Percentiles rank a stretch among this genome's conserved stretches.
phyloP scores from a whole-genome alignment of 1,140 invertebrate species.

The Drosophila parvula region DNA sequence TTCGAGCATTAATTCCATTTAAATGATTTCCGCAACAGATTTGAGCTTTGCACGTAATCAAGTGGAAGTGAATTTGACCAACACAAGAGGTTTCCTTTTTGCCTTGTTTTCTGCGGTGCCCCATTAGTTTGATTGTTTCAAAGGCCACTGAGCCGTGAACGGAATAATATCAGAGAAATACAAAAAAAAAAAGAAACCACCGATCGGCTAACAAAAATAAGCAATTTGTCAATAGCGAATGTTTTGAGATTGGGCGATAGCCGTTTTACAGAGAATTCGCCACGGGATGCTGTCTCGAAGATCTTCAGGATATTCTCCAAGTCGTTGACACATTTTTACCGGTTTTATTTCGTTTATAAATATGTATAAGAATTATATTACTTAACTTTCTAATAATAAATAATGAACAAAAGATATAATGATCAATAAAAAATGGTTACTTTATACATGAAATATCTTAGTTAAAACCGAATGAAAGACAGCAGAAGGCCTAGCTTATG shows the following conservation, averaged over 20 bases:
- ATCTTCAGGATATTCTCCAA: conserved; percentile 8
- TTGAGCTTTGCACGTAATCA: conserved; percentile 71
- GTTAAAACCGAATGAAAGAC: too few species aligned
- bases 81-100: conserved; percentile 68
- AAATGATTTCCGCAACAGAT: conserved; percentile 74
- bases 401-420: too few species aligned
- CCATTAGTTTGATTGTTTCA: conserved; percentile 71
- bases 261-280: conserved; percentile 23
- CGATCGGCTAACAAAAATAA: conserved; percentile 4
- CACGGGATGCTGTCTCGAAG: conserved; percentile 12
- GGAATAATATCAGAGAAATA: conserved; percentile 22
- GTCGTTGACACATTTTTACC: conserved; percentile 14
- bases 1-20: conserved; percentile 79
- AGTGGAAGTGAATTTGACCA: conserved; percentile 81
- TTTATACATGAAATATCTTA: too few species aligned
- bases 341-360: not conserved
- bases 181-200: conserved; percentile 10
- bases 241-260: conserved; percentile 26
- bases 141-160: conserved; percentile 71
- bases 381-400: too few species aligned
- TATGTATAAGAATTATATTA: too few species aligned
- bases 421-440: too few species aligned
- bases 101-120: conserved; percentile 51
- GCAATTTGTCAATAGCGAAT: not conserved
- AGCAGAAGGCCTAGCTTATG: too few species aligned